These are phyloP conservation scores for Strigamia transsilvanica DNA, from an alignment of 2,888 invertebrate species.

Conservation along the genomic window DNA sequence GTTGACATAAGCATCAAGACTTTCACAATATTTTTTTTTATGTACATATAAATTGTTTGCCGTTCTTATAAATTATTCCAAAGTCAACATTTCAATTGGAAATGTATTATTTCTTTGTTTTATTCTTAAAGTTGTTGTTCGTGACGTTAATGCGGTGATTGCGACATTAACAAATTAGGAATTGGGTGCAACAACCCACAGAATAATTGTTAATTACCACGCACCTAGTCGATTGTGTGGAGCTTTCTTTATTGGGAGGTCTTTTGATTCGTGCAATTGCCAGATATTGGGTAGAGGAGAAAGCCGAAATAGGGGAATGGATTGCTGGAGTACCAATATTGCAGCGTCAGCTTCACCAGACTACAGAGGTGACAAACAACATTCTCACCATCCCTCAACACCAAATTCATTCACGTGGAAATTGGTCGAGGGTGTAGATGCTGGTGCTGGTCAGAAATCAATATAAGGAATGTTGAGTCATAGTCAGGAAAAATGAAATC, in stretches of 20 bases:
- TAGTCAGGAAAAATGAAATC: constrained; percentile 21
- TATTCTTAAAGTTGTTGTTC: background rate
- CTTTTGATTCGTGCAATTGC: constrained; percentile 37
- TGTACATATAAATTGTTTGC: background rate
- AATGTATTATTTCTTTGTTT: background rate
- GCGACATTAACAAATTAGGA: constrained; percentile 28
- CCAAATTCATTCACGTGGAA: constrained; percentile 45
- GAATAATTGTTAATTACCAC: constrained; percentile 22
- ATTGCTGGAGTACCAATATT: constrained; percentile 39
- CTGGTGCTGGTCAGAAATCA: constrained; percentile 46
- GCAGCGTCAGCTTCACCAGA: constrained; percentile 31
- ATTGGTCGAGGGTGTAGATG: constrained; percentile 34
- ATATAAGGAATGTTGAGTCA: constrained; percentile 41
- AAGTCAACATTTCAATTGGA: background rate
- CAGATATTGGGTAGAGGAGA: constrained; percentile 7
- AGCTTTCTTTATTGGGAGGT: constrained; percentile 26
- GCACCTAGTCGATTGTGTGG: constrained; percentile 29
- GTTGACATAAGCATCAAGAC: constrained; percentile 37
- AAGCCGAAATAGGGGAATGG: constrained; percentile 15
- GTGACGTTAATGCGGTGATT: background rate
- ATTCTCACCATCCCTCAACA: constrained; percentile 38
- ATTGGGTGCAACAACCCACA: background rate
- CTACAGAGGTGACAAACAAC: constrained; percentile 43
- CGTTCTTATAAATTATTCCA: background rate
- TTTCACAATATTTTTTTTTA: background rate